Evolutionary conservation across 2,888 invertebrate genomes (phyloP), one percentile per base, ranked within the genome.

Genomic region (Rhagophthalmus giganteus): DNA sequence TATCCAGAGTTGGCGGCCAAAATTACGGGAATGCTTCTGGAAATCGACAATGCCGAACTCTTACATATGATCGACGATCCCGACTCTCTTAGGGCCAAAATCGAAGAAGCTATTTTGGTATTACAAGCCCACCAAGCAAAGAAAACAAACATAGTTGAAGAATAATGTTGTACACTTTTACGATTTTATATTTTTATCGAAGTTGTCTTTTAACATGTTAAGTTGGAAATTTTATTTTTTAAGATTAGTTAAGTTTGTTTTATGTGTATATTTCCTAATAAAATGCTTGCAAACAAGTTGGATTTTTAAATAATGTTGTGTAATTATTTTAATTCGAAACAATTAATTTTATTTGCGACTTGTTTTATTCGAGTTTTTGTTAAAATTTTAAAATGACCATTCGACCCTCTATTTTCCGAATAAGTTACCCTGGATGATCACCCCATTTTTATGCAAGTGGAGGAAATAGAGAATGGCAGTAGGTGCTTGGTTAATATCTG

Each of bases 41-140:
- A 99, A 77, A 98, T 98, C 71, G 98, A 99, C 78, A 96, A 96
- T 77, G 90, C 94, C 5, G 98, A 98, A 75, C 79, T 98, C 64
- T 81, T 98, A 63, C 94, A 95, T 77, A 95, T 98, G 94, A 81
- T 98, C 69, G 96, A 96, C 74, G 92, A 95, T 75, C 87, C 87
- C 65, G 95, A 95, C 69, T 92, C 95, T 26, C 84, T 98, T 53
- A 92, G 93, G 75, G 90, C 94, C 54, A 98, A 96, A 82, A 92
- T 95, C 53, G 96, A 97, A 73, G 97, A 98, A 78, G 97, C 97
- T 57, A 94, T 98, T 66, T 94, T 95, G 69, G 97, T 98, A 60
- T 81, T 98, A 69, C 94, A 96, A 78, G 95, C 95, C 69, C 97
- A 97, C 77, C 94, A 94, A 76, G 91, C 90, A 68, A 60, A 62